Evolutionary conservation across 2,888 invertebrate genomes (phyloP).

Genomic region (Hemistola chrysoprasaria): DNA sequence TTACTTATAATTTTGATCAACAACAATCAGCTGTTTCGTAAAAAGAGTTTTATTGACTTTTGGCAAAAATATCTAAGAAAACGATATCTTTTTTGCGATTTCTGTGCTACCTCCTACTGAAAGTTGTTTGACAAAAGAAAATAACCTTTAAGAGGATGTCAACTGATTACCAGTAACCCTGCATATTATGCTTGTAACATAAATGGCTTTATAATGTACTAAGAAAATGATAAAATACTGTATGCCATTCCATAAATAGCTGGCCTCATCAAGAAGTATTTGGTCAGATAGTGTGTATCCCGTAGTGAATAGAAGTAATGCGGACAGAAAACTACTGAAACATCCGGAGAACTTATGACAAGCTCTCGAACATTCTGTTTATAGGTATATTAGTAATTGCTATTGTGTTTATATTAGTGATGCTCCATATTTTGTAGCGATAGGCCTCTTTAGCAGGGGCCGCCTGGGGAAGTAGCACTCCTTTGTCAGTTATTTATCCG

Average conservation of each 20-base stretch:
- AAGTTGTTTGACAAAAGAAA: conserved; percentile 9
- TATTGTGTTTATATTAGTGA: conserved; percentile 49
- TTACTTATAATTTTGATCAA: too few relatives aligned
- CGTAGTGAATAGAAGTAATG: conserved; percentile 24
- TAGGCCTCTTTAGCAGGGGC: too few relatives aligned
- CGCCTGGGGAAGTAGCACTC: too few relatives aligned
- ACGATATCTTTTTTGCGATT: too few relatives aligned
- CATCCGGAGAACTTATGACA: conserved; percentile 59
- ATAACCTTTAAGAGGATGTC: not conserved
- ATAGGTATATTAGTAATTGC: conserved; percentile 46
- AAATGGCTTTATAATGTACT: conserved; percentile 17
- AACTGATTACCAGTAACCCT: not conserved
- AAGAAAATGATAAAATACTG: too few relatives aligned
- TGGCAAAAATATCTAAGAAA: too few relatives aligned
- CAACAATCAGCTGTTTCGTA: too few relatives aligned
- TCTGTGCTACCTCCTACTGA: too few relatives aligned
- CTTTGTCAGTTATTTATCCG: too few relatives aligned
- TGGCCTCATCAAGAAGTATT: conserved; percentile 9
- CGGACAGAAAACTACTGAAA: conserved; percentile 40
- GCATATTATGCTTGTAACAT: conserved; percentile 19
- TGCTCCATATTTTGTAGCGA: conserved; percentile 39
- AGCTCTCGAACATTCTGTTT: conserved; percentile 45
- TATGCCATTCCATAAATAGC: conserved; percentile 20
- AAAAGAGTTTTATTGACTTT: too few relatives aligned
- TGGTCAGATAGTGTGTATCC: conserved; percentile 11